These are phyloP conservation scores for Malacosoma neustria DNA, from an alignment of 2,888 invertebrate species.

Conservation along the genomic window DNA sequence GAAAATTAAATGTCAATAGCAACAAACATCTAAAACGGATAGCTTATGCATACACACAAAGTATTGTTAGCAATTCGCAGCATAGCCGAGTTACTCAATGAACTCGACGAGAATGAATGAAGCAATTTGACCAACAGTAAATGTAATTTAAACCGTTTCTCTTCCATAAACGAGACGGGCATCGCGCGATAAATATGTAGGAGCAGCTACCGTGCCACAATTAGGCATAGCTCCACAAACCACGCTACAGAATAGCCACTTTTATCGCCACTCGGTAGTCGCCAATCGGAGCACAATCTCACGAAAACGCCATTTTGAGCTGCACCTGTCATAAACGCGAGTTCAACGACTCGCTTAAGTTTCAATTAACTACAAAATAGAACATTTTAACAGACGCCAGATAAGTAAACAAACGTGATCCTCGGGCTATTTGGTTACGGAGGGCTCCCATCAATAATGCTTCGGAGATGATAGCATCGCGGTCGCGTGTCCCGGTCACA, in stretches of 20 bases:
- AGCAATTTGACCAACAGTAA: conserved; percentile 55
- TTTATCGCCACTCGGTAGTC: conserved; percentile 56
- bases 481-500: conserved; percentile 64
- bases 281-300: conserved; percentile 61
- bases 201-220: conserved; percentile 64
- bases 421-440: conserved; percentile 68
- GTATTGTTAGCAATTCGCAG: conserved; percentile 48
- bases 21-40: conserved; percentile 26
- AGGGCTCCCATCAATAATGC: conserved; percentile 67
- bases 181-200: conserved; percentile 45
- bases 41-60: conserved; percentile 41
- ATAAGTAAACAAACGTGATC: conserved; percentile 69
- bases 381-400: conserved; percentile 49
- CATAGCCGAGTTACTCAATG: conserved; percentile 49
- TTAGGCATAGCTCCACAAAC: conserved; percentile 43
- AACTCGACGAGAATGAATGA: conserved; percentile 60
- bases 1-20: conserved; percentile 44
- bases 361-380: conserved; percentile 59
- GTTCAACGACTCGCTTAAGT: conserved; percentile 41
- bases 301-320: conserved; percentile 63
- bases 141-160: conserved; percentile 56
- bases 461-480: conserved; percentile 64
- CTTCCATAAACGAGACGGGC: conserved; percentile 52
- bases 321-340: conserved; percentile 65
- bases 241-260: conserved; percentile 28